Evolutionary conservation across 1,140 invertebrate genomes (phyloP).

Genomic region (Papilio helenus): DNA sequence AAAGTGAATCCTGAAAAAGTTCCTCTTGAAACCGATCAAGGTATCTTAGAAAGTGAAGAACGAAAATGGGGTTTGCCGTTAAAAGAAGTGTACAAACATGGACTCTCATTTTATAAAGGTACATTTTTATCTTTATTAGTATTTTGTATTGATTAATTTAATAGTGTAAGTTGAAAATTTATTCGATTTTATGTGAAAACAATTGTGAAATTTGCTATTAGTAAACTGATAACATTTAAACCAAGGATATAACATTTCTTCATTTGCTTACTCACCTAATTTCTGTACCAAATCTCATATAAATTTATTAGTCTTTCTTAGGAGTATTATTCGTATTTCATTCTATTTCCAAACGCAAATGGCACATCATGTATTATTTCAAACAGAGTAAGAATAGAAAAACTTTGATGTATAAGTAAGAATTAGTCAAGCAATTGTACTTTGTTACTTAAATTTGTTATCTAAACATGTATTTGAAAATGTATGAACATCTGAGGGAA

Average conservation of each 20-base stretch:
- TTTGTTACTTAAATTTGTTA: no score
- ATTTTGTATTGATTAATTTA: neutral
- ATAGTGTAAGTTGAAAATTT: neutral
- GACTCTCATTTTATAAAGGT: conserved; percentile 95
- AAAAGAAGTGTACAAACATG: conserved; percentile 93
- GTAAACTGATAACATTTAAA: no score
- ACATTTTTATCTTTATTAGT: conserved; percentile 53
- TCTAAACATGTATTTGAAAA: no score
- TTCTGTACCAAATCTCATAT: neutral
- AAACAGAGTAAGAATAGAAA: neutral
- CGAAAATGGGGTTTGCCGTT: conserved; percentile 87
- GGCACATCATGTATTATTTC: neutral
- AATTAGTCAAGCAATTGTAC: no score
- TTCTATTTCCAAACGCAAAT: neutral
- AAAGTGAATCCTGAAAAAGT: conserved; percentile 77
- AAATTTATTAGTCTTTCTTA: neutral
- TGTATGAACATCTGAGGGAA: no score
- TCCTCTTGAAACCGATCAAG: conserved; percentile 78
- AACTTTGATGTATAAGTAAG: neutral
- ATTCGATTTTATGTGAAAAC: neutral
- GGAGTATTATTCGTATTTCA: neutral
- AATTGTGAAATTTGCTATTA: no score
- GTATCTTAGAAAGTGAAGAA: conserved; percentile 78
- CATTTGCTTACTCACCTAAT: no score
- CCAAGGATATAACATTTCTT: no score